Percentiles rank a stretch among this genome's conserved stretches.
Evolutionary conservation across 2,113 vertebrate species (phyloP).

Genomic region (Perca flavescens): DNA sequence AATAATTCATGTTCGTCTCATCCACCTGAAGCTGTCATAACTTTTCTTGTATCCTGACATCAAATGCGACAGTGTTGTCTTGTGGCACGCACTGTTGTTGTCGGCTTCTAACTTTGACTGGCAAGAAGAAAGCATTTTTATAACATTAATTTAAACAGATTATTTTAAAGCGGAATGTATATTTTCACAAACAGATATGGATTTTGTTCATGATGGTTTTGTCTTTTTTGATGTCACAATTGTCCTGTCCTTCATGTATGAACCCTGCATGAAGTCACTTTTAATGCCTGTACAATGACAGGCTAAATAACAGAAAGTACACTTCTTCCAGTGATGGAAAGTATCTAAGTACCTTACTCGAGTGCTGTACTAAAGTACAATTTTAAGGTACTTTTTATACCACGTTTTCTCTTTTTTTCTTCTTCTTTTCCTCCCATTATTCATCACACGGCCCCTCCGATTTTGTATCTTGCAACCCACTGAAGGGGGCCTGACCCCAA

Average conservation of each 20-base stretch:
- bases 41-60: slow-evolving; percentile 52
- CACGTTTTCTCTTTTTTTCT: background rate
- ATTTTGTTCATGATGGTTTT: background rate
- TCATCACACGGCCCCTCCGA: background rate
- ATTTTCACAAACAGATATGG: background rate
- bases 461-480: background rate
- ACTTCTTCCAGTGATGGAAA: background rate
- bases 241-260: background rate
- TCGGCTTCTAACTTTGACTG: background rate
- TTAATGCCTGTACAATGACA: background rate
- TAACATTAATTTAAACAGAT: background rate
- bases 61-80: slow-evolving; percentile 57
- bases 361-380: background rate
- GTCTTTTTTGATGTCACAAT: background rate
- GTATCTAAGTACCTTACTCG: background rate
- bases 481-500: background rate
- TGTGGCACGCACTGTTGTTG: slow-evolving; percentile 17
- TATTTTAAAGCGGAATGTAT: background rate
- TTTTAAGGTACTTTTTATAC: background rate
- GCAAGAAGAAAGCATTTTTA: background rate
- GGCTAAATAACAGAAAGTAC: no score
- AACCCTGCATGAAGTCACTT: background rate
- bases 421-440: background rate
- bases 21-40: slow-evolving; percentile 74
- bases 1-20: slow-evolving; percentile 68